A percentile compares a stretch with the other conserved stretches of the same genome.
phyloP scores from a whole-genome alignment of 2,797 vertebrate genomes.

The Lacerta bilineata region DNA sequence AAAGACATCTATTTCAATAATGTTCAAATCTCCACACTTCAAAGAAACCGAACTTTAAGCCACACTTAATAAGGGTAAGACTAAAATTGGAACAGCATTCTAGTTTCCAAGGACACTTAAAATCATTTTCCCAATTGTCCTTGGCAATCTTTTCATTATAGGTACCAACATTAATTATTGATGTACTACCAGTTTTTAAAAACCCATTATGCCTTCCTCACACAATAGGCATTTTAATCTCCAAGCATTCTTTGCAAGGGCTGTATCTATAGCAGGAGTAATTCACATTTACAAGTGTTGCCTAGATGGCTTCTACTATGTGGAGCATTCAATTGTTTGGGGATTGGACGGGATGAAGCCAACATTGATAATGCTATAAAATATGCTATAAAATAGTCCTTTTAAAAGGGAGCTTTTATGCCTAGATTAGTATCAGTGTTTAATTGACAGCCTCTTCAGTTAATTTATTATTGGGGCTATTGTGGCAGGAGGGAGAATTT shows the following conservation, averaged over 20 bases:
- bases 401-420: conserved; percentile 83
- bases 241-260: conserved; percentile 74
- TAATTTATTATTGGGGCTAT: conserved; percentile 83
- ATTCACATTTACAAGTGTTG: conserved; percentile 75
- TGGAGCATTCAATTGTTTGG: conserved; percentile 82
- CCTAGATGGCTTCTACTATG: conserved; percentile 80
- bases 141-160: conserved; percentile 84
- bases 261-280: conserved; percentile 77
- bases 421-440: conserved; percentile 87
- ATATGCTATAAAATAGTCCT: conserved; percentile 80
- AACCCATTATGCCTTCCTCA: conserved; percentile 74
- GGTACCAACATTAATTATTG: conserved; percentile 84
- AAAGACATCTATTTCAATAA: conserved; percentile 75
- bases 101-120: conserved; percentile 86
- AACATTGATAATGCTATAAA: conserved; percentile 75
- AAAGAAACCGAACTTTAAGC: conserved; percentile 84
- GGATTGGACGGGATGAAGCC: conserved; percentile 83
- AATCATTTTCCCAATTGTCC: conserved; percentile 86
- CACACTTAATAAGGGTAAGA: conserved; percentile 82
- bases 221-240: conserved; percentile 80
- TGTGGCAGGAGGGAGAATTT: conserved; percentile 74
- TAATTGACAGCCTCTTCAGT: conserved; percentile 88
- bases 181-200: conserved; percentile 67
- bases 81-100: conserved; percentile 79
- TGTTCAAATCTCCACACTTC: conserved; percentile 81